A percentile compares a stretch with the other conserved stretches of the same genome.
Evolutionary conservation across 2,113 vertebrate species (phyloP).

Genomic region (Thunnus thynnus): DNA sequence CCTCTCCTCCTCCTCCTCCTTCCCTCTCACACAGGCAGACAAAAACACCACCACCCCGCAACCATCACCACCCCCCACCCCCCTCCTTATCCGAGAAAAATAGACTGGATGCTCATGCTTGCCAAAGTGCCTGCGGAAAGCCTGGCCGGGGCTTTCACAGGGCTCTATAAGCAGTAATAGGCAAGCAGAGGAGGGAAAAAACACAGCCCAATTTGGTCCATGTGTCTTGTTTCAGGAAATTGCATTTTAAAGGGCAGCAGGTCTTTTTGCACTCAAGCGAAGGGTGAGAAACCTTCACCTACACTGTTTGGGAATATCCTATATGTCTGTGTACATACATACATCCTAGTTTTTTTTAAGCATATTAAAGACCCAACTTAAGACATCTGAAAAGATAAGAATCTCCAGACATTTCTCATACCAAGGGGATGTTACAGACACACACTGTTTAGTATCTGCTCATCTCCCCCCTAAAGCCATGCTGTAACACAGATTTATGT

Average conservation of each 20-base stretch:
- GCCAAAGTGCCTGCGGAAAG: constrained; percentile 77
- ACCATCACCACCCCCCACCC: constrained; percentile 7
- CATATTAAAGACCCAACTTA: constrained; percentile 21
- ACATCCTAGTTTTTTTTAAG: not conserved
- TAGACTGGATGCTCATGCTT: constrained; percentile 73
- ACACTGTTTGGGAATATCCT: constrained; percentile 59
- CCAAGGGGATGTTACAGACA: constrained; percentile 28
- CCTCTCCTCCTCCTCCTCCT: constrained; percentile 32
- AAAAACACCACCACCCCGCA: constrained; percentile 56
- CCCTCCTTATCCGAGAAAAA: constrained; percentile 67
- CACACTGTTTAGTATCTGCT: constrained; percentile 46
- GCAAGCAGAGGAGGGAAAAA: constrained; percentile 45
- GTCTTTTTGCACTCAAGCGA: constrained; percentile 56
- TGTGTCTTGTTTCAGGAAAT: constrained; percentile 82
- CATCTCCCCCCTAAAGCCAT: constrained; percentile 60
- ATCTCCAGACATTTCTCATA: constrained; percentile 67
- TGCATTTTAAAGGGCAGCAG: constrained; percentile 75
- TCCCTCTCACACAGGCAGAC: constrained; percentile 63
- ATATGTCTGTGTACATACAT: constrained; percentile 16
- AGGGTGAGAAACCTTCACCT: constrained; percentile 64
- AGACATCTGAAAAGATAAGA: constrained; percentile 45
- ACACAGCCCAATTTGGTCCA: constrained; percentile 66
- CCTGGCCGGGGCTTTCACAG: constrained; percentile 66
- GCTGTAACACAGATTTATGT: constrained; percentile 34
- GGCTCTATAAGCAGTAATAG: constrained; percentile 70